A percentile compares a stretch with the other conserved stretches of the same genome.
These are phyloP conservation scores for Macrotrachela quadricornifera DNA, from an alignment of 1,140 invertebrate genomes.

Conservation along the genomic window DNA sequence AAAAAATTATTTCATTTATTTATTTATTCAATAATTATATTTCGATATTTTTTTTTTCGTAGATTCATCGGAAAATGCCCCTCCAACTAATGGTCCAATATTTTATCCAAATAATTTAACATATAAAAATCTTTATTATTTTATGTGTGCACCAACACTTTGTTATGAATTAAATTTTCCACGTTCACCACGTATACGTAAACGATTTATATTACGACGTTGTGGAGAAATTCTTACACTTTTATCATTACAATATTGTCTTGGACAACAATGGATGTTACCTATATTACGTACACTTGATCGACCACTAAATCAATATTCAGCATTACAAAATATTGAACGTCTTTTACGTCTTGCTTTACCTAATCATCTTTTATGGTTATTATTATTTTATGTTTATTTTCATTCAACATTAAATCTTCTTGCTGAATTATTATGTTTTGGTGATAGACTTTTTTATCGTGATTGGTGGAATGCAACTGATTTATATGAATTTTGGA, in stretches of 20 bases:
- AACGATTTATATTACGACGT: slow-evolving; percentile 42
- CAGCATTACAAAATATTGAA: slow-evolving; percentile 37
- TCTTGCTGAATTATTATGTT: slow-evolving; percentile 70
- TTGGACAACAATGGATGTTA: slow-evolving; percentile 63
- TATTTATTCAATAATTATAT: too few relatives aligned
- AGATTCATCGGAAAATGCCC: too few relatives aligned
- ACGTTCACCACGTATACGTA: slow-evolving; percentile 52
- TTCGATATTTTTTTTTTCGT: too few relatives aligned
- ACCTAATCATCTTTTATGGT: slow-evolving; percentile 89
- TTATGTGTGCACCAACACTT: slow-evolving; percentile 73
- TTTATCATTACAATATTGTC: slow-evolving; percentile 1
- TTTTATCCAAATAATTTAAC: slow-evolving; percentile 6
- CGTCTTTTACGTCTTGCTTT: slow-evolving; percentile 38
- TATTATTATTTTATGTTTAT: slow-evolving; percentile 79
- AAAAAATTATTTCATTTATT: too few relatives aligned
- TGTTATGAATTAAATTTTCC: slow-evolving; percentile 98
- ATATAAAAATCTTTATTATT: slow-evolving; percentile 62
- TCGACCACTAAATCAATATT: slow-evolving; percentile 75
- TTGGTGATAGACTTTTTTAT: slow-evolving; percentile 93
- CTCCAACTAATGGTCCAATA: too few relatives aligned
- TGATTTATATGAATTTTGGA: slow-evolving; percentile 85
- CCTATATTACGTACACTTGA: slow-evolving; percentile 83
- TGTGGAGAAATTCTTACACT: slow-evolving; percentile 31
- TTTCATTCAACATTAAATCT: slow-evolving; percentile 91
- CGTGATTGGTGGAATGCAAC: slow-evolving; percentile 95